These are phyloP conservation scores for Mus minutoides DNA, from an alignment of 2,797 vertebrate genomes.

Conservation along the genomic window DNA sequence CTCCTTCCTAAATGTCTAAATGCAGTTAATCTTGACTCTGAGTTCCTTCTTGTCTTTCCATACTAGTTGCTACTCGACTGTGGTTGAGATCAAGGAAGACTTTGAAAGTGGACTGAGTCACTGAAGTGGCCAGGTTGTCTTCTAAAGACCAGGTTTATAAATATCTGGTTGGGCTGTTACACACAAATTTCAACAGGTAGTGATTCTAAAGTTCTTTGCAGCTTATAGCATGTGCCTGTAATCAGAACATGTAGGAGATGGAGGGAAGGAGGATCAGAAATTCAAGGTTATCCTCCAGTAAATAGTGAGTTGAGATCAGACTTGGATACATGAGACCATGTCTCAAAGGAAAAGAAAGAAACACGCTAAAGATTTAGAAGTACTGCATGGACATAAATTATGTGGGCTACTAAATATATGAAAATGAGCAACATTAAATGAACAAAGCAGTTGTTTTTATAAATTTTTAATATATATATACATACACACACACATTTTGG, in stretches of 20 bases:
- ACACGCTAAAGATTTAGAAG: neutral
- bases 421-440: neutral
- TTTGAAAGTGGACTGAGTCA: neutral
- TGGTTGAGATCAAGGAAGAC: neutral
- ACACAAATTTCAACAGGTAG: neutral
- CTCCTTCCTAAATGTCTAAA: neutral
- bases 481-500: neutral
- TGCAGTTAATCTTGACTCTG: neutral
- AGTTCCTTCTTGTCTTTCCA: neutral
- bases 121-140: neutral
- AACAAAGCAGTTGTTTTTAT: neutral
- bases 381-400: neutral
- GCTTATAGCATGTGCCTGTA: neutral
- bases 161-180: neutral
- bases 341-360: neutral
- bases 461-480: too few relatives aligned
- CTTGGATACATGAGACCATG: neutral
- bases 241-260: neutral
- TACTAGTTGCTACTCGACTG: neutral
- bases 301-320: neutral
- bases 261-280: neutral
- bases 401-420: neutral
- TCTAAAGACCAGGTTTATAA: neutral
- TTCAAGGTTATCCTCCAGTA: neutral
- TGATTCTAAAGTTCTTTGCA: slow-evolving; percentile 17